Evolutionary conservation across 2,797 vertebrate genomes (phyloP), one percentile per base, ranked within the genome.

Genomic region (Argya squamiceps): DNA sequence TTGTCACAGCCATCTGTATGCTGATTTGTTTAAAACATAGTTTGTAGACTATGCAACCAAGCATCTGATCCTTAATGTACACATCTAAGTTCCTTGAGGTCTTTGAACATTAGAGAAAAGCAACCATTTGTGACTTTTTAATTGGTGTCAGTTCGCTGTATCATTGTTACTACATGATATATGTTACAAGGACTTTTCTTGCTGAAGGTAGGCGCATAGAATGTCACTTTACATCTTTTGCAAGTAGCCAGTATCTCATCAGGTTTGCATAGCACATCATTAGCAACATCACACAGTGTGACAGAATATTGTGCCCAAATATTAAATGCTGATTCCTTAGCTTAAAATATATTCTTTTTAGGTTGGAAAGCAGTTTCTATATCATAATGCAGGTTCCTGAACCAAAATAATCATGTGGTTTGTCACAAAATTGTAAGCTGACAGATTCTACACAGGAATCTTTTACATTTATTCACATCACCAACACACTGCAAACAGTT

Each of bases 61-160:
- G 84, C 69, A 93, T 94, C 93, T 95, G 92, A 96, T 96, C 88
- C 71, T 96, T 92, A 96, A 97, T 82, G 92, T 95, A 95, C 90
- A 94, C 80, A 95, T 92, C 80, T 87, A 92, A 82, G 93, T 95
- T 95, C 89, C 92, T 88, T 63, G 83, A 97, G 80, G 62, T 84
- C 84, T 95, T 71, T 92, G 50, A 97, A 93, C 92, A 89, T 90
- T 95, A 92, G 75, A 95, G 86, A 92, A 95, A 88, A 94, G 93
- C 94, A 97, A 85, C 85, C 94, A 96, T 74, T 92, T 97, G 94
- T 96, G 96, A 96, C 90, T 94, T 97, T 96, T 97, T 97, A 97
- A 97, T 97, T 97, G 96, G 90, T 92, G 93, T 91, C 95, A 96
- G 92, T 93, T 93, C 89, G 60, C 71, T 96, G 83, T 93, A 89